Evolutionary conservation across 2,797 vertebrate genomes (phyloP).

Genomic region (Sphenopsis melanotis): DNA sequence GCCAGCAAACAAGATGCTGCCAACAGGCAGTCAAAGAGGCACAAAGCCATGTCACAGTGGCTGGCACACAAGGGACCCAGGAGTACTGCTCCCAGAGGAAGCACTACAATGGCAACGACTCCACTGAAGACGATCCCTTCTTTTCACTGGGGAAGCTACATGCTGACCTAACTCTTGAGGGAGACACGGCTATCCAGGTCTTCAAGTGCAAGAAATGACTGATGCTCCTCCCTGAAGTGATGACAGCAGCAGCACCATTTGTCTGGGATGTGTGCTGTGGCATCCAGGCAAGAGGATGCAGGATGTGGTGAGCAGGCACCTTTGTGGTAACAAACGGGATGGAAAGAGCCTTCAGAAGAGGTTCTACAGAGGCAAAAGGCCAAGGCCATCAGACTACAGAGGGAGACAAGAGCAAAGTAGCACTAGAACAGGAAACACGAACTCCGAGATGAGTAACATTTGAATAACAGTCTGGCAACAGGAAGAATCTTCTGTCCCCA

Average conservation of each 20-base stretch:
- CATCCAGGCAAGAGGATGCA: neutral
- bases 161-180: neutral
- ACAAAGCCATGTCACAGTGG: fast-evolving
- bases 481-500: neutral
- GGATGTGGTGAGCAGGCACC: neutral
- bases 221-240: neutral
- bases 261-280: neutral
- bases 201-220: neutral
- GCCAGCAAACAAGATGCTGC: neutral
- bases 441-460: neutral
- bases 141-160: neutral
- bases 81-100: neutral
- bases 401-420: neutral
- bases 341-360: neutral
- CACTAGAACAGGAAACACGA: neutral
- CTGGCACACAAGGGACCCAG: neutral
- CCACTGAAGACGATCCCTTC: neutral
- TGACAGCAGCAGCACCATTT: neutral
- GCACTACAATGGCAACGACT: neutral
- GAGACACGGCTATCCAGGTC: neutral
- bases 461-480: neutral
- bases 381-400: neutral
- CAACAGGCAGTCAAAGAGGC: neutral
- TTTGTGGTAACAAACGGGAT: neutral
- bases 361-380: neutral